Base-by-base conservation (phyloP, 2,888 invertebrate species). In the Cephus pygmeus region DNA sequence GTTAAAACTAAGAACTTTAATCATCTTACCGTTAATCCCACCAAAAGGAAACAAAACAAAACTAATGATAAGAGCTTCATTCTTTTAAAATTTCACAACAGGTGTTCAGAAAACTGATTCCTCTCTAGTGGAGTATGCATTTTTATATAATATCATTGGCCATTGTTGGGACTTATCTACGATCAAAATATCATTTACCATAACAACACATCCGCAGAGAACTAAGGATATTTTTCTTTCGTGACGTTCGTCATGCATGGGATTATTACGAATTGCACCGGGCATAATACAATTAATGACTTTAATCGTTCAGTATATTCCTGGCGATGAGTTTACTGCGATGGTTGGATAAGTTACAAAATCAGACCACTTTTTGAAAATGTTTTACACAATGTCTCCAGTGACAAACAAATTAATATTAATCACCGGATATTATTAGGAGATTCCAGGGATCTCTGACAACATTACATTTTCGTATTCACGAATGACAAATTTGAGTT, bases 51-150 rank as follows among this genome's bases (percentile, higher is more conserved):
- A 68, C 73, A 75, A 74, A 77, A 30, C 33, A 79, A 78, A 73
- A 76, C 73, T 69, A 80, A 12, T 75, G 73, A 77, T 68, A 79
- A 40, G 73, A 79, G 69, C 75, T 76, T 81, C 83, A 83, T 83
- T 69, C 68, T 76, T 36, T 15, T 36, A n/a, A 68, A 23, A 69
- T 35, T 31, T 69, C 31, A 69, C 74, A 12, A 79, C 79, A 80
- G 78, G 76, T 73, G 73, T 69, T 33, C 33, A 34, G 40, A 75
- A 69, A 33, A 73, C 23, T 36, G 73, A 74, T 71, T 75, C 23
- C 75, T 71, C 34, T 75, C 11, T 12, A 15, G 23, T 12, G 36
- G 4, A 34, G 11, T 71, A 34, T n/a, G 33, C 36, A 56, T 23
- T 56, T 56, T 56, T 56, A 56, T 56, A 34, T 69, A 36, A 75